Evolutionary conservation across 1,140 invertebrate genomes (phyloP).

Genomic region (Temnothorax curvispinosus): DNA sequence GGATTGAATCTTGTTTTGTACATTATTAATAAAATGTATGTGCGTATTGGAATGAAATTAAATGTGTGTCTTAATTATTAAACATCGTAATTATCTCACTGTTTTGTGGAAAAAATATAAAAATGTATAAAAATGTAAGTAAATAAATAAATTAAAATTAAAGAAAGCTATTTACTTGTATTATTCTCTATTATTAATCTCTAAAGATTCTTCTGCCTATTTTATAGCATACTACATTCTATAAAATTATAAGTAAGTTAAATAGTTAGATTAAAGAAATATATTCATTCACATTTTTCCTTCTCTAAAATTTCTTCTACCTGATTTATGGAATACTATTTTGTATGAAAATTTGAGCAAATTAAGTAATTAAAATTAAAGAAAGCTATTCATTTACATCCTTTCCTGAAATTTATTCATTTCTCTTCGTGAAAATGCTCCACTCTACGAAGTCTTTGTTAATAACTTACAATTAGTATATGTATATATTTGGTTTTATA

Average conservation of each 20-base stretch:
- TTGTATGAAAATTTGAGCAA: constrained; percentile 14
- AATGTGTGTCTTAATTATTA: neutral
- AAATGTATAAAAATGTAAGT: too few species aligned
- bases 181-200: too few species aligned
- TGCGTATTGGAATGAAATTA: constrained; percentile 3
- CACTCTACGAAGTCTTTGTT: too few species aligned
- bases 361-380: neutral
- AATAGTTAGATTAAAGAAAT: too few species aligned
- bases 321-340: neutral
- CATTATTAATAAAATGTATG: neutral
- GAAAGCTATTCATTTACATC: neutral
- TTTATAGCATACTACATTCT: too few species aligned
- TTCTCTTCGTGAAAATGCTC: too few species aligned
- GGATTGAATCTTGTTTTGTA: constrained; percentile 5
- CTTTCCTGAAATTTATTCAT: neutral
- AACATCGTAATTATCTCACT: neutral
- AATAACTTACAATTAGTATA: neutral
- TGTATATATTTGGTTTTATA: neutral
- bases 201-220: too few species aligned
- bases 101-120: neutral
- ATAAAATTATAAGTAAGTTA: too few species aligned
- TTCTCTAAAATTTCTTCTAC: too few species aligned
- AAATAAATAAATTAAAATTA: too few species aligned
- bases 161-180: too few species aligned
- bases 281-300: too few species aligned